Evolutionary conservation across 30 jellyfish, hydroid and myxozoan genomes (phyloP).

Genomic region (Haliclystus octoradiatus): DNA sequence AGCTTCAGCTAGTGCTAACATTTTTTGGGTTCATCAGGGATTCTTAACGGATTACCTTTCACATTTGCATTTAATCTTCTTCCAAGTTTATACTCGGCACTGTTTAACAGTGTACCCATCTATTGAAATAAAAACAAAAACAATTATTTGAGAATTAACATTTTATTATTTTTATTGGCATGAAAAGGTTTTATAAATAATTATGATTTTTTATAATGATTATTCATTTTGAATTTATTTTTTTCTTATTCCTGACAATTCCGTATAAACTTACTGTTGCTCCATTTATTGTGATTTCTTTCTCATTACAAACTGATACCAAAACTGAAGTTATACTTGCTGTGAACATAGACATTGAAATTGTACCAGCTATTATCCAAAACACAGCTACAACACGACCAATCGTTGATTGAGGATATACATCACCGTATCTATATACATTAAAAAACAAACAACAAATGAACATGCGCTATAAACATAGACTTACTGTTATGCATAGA

Average conservation of each 20-base stretch:
- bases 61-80: not conserved
- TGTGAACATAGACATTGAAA: conserved; percentile 44
- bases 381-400: conserved; percentile 52
- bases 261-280: conserved; percentile 39
- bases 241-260: no score
- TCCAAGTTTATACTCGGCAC: not conserved
- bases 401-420: conserved; percentile 23
- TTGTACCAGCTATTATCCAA: conserved; percentile 51
- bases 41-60: no score
- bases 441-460: not conserved
- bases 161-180: no score
- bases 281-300: conserved; percentile 40
- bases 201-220: no score
- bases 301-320: conserved; percentile 29
- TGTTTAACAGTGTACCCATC: not conserved
- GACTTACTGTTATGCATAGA: no score
- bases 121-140: no score
- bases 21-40: no score
- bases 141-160: not conserved
- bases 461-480: no score
- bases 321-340: conserved; percentile 47
- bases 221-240: no score
- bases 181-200: no score
- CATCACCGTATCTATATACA: conserved; percentile 37
- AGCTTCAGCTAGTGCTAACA: no score